Evolutionary conservation across 2,113 vertebrate genomes (phyloP), one percentile per base, ranked within the genome.

Genomic region (Nothocercus julius): DNA sequence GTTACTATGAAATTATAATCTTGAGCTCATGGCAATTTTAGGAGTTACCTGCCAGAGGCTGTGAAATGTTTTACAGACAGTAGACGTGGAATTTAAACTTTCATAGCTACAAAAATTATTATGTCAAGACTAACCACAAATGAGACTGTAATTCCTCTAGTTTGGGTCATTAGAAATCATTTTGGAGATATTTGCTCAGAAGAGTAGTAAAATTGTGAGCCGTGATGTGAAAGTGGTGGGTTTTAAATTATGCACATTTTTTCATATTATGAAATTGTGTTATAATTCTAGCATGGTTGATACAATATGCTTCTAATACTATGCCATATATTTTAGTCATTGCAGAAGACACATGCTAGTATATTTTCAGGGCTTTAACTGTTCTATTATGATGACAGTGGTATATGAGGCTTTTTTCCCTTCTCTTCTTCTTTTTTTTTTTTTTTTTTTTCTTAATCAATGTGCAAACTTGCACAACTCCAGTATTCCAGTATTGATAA

Each of bases 131-230:
- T 63, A 93, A 77, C 18, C 18, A 74, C 90, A 89, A 90, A 66
- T 44, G 24, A 10, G 8, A 53, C 49, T 6, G 11, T 63, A 83
- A 86, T 89, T 92, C 34, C 44, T 89, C 27, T 90, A 16, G 9
- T 89, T 86, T 88, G 32, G 34, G 66, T 92, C 21, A 70, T 69
- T 66, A 80, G 34, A 93, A 96, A 95, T 88, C 42, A 18, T 78
- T 95, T 85, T 77, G 12, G 95, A 93, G 59, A 47, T 18, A 13
- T 89, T 32, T 80, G 4, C 36, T 85, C 40, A 85, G 27, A 88
- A 83, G 8, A 47, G 56, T 45, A 90, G 54, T 45, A 89, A 86
- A 90, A 92, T 75, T 85, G 58, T 88, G 68, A 92, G 36, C 81
- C 7, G 3, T 64, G 62, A 73, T 32, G 51, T 28, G 63, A 34